Percentiles rank a stretch among this genome's conserved stretches.
Evolutionary conservation across 2,888 invertebrate species (phyloP).

Genomic region (Amiota communis): DNA sequence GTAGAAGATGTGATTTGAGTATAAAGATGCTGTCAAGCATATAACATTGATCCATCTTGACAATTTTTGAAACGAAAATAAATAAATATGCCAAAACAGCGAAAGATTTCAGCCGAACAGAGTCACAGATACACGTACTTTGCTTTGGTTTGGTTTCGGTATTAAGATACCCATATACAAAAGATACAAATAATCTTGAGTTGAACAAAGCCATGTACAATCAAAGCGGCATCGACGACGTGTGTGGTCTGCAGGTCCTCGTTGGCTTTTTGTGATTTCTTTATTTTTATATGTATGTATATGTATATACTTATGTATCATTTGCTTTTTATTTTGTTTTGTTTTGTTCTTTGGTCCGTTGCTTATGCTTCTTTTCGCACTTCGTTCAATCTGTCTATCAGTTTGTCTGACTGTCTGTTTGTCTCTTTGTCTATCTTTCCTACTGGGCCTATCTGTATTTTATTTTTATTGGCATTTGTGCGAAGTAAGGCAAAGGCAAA

Average conservation of each 20-base stretch:
- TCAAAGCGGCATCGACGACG: background rate
- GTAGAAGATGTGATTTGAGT: background rate
- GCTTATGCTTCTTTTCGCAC: background rate
- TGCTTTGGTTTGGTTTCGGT: background rate
- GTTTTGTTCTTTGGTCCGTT: background rate
- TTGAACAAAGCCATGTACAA: background rate
- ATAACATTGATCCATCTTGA: slow-evolving; percentile 59
- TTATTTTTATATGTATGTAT: background rate
- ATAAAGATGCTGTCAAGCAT: slow-evolving; percentile 1
- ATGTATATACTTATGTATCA: background rate
- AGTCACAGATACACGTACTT: background rate
- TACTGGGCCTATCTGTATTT: slow-evolving; percentile 37
- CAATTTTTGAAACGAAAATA: slow-evolving; percentile 51
- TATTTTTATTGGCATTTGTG: slow-evolving; percentile 55
- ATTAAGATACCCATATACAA: background rate
- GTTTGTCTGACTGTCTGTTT: slow-evolving; percentile 33
- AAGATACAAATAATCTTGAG: background rate
- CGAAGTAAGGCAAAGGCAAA: slow-evolving; percentile 49
- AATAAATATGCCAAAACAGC: slow-evolving; percentile 47
- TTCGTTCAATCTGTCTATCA: background rate
- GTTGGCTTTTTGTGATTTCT: background rate
- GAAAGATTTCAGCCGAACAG: slow-evolving; percentile 7
- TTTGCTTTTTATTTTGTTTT: slow-evolving; percentile 5
- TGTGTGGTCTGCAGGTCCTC: slow-evolving; percentile 19
- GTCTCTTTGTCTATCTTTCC: slow-evolving; percentile 22